Evolutionary conservation across 2,113 vertebrate species (phyloP), one percentile per base, ranked within the genome.

Genomic region (Siphamia tubifer): DNA sequence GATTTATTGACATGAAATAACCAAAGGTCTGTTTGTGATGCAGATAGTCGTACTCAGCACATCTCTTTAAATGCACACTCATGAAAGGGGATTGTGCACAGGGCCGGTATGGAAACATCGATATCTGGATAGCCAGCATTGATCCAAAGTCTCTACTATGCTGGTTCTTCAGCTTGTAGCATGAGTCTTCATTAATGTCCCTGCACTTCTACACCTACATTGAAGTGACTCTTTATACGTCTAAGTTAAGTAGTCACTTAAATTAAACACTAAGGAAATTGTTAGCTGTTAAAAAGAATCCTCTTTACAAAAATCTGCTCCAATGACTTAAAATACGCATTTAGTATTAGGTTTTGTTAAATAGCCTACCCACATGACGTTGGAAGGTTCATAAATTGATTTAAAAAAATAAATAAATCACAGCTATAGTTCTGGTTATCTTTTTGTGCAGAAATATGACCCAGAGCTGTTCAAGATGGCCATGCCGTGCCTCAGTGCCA

Each of bases 391-490:
- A n/a, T n/a, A n/a, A n/a, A n/a, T n/a, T n/a, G n/a, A n/a, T n/a
- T n/a, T n/a, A n/a, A n/a, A n/a, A n/a, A n/a, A n/a, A n/a, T n/a
- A n/a, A n/a, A n/a, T n/a, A n/a, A n/a, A n/a, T n/a, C n/a, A n/a
- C n/a, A n/a, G 27, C 11, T 39, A 15, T 17, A 8, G 2, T 3
- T 74, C 24, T 24, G 10, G 55, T 3, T 48, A 19, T 67, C 20
- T 90, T 72, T 82, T 70, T 74, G 19, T 90, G 67, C 91, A 99
- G 97, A 98, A 96, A 89, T 99, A 98, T 42, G 95, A 98, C 38
- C 91, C 92, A 64, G 98, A 99, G 43, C 95, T 99, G 25, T 99
- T 99, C 90, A 95, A 95, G 92, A 98, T 98, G 97, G 96, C 96
- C 67, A 94, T 99, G 89, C 96, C 98, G 53, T 99, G 98, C 91